These are phyloP conservation scores for Brachynemurus nebulosus DNA, from an alignment of 2,888 invertebrate genomes.

Conservation along the genomic window DNA sequence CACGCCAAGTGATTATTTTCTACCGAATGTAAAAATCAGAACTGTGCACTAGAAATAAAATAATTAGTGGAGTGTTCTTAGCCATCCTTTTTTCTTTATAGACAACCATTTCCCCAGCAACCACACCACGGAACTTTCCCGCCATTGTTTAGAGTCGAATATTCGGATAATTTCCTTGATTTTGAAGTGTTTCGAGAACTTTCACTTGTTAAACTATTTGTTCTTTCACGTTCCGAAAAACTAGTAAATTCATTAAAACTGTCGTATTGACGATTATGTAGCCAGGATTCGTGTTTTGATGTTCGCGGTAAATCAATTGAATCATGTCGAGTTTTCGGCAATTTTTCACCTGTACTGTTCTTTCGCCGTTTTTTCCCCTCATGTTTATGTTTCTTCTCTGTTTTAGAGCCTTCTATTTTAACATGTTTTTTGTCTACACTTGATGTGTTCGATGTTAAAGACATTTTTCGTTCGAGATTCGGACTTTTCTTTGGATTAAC, in stretches of 20 bases:
- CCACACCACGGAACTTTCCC: constrained; percentile 72
- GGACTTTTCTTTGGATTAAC: constrained; percentile 23
- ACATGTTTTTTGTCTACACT: constrained; percentile 20
- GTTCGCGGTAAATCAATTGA: constrained; percentile 1
- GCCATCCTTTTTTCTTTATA: too few species aligned
- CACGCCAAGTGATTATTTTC: too few species aligned
- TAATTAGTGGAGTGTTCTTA: too few species aligned
- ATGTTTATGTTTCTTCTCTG: constrained; percentile 28
- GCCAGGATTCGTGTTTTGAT: constrained; percentile 18
- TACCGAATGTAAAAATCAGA: too few species aligned
- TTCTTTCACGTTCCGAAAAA: constrained; percentile 47
- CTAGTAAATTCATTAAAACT: constrained; percentile 27
- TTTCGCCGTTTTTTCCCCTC: constrained; percentile 26
- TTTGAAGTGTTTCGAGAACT: constrained; percentile 43
- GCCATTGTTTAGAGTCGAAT: constrained; percentile 40
- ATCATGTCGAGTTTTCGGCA: constrained; percentile 1
- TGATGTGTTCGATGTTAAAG: constrained; percentile 10
- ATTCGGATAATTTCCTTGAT: constrained; percentile 47
- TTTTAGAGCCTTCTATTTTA: constrained; percentile 28
- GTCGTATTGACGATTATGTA: constrained; percentile 20
- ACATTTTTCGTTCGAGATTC: constrained; percentile 12
- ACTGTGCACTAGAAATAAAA: too few species aligned
- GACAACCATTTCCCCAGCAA: constrained; percentile 72
- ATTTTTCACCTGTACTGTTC: constrained; percentile 20
- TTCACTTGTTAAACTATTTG: constrained; percentile 48